Base-by-base conservation (phyloP, 2,888 invertebrate species). In the Hirtodrosophila histrioides region DNA sequence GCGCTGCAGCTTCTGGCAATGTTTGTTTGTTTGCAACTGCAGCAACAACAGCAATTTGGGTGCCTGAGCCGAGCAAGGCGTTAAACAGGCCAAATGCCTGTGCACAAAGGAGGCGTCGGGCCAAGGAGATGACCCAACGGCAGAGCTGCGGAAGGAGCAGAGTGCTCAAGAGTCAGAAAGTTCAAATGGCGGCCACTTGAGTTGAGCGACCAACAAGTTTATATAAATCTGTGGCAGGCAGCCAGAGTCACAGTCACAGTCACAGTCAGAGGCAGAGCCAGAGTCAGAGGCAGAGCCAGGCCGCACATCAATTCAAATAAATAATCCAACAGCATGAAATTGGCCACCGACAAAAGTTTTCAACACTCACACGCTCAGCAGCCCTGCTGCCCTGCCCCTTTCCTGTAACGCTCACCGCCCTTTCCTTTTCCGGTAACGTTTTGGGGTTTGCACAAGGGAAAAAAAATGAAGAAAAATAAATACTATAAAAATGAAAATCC, bases 251-350 rank as follows among this genome's bases (percentile, higher is more conserved):
- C 24, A 10, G 35, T 5, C 46, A 8, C 4, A 4, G 33, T 7
- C 46, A 11, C 12, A 2, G 12, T 8, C 17, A 35, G 31, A 6
- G 35, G 3, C 46, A 8, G 11, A 4, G 33, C 4, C 46, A 11
- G 29, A 2, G 12, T 4, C 23, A 8, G 24, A 11, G 11, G 8
- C 23, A 4, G 29, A 7, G 39, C 33, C 68, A 62, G 41, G 67
- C 80, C 84, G 87, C 81, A 81, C 87, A 87, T 82, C 87, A 87
- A 85, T 87, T 87, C 82, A 87, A 87, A 87, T 87, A 87, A 82
- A 82, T 82, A 82, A 87, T 84, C 87, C 82, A 85, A 78, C 17
- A 82, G 87, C 87, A 87, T 85, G 67, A 82, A 87, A 82, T 81
- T 86, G 86, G 73, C 80, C 81, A 62, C 73, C 81, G 68, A 67